These are phyloP conservation scores for Enteromius thamalakanensis DNA, from an alignment of 2,797 vertebrate species.

Conservation along the genomic window DNA sequence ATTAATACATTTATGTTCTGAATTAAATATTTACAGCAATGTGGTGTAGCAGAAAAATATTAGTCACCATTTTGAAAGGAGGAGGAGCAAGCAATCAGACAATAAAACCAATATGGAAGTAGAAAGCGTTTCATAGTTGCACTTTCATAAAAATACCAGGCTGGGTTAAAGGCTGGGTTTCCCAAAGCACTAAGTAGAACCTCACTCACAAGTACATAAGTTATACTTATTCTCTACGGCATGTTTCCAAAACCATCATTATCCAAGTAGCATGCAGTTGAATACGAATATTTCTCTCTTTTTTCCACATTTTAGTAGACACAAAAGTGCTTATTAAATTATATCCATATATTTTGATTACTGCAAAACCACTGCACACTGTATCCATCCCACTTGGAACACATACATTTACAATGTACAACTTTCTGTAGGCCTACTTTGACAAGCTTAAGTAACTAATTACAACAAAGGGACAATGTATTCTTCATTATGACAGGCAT, in stretches of 20 bases:
- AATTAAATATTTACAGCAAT: not conserved
- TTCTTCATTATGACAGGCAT: not conserved
- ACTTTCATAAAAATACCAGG: not conserved
- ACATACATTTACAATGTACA: not conserved
- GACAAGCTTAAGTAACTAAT: not conserved
- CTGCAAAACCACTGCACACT: not conserved
- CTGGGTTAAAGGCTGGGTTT: not conserved
- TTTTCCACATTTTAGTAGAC: not conserved
- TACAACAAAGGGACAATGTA: not conserved
- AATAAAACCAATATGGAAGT: not conserved
- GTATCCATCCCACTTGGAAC: not conserved
- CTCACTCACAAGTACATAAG: not conserved
- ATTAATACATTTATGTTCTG: not conserved
- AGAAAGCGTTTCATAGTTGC: not conserved
- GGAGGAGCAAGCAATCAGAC: not conserved
- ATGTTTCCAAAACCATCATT: not conserved
- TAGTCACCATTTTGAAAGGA: not conserved
- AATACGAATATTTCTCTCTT: not conserved
- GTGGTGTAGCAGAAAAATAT: not conserved
- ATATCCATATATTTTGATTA: not conserved
- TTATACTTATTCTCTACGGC: not conserved
- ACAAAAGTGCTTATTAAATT: not conserved
- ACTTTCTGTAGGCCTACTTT: not conserved
- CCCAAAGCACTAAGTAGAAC: constrained; percentile 15
- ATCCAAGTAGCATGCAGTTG: not conserved